phyloP scores from a whole-genome alignment of 2,797 vertebrate genomes.

The Odontamblyopus rebecca region DNA sequence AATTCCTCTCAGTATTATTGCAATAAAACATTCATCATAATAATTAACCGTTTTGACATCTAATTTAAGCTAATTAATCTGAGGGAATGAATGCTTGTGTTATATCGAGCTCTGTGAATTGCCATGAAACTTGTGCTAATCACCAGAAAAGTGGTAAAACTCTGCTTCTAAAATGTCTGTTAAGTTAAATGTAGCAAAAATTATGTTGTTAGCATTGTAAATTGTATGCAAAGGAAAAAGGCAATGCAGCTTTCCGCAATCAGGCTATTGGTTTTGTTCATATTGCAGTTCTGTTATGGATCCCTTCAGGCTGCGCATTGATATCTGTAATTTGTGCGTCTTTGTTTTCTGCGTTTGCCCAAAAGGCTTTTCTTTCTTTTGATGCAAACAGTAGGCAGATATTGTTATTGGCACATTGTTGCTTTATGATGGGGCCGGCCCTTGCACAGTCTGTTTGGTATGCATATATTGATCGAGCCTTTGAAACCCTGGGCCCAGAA shows the following conservation, averaged over 20 bases:
- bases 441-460: conserved; percentile 38
- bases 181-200: conserved; percentile 14
- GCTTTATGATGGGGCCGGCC: conserved; percentile 43
- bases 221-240: conserved; percentile 34
- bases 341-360: conserved; percentile 47
- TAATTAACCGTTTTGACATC: conserved; percentile 79
- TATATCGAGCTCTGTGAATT: conserved; percentile 46
- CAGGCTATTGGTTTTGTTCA: conserved; percentile 46
- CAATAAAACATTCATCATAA: conserved; percentile 78
- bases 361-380: conserved; percentile 27
- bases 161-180: conserved; percentile 23
- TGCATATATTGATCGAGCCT: conserved; percentile 42
- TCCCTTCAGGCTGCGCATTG: conserved; percentile 44
- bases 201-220: conserved; percentile 44
- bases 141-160: conserved; percentile 19
- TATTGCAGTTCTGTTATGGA: conserved; percentile 49
- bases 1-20: conserved; percentile 77
- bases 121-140: conserved; percentile 51
- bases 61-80: conserved; percentile 78
- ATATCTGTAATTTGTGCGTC: conserved; percentile 43
- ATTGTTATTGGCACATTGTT: conserved; percentile 41
- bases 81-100: conserved; percentile 55
- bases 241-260: conserved; percentile 38
- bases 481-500: conserved; percentile 27
- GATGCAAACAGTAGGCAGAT: conserved; percentile 26